Conservation (phyloP, 2,888 invertebrate genomes). For the Yponomeuta plumbellus region DNA sequence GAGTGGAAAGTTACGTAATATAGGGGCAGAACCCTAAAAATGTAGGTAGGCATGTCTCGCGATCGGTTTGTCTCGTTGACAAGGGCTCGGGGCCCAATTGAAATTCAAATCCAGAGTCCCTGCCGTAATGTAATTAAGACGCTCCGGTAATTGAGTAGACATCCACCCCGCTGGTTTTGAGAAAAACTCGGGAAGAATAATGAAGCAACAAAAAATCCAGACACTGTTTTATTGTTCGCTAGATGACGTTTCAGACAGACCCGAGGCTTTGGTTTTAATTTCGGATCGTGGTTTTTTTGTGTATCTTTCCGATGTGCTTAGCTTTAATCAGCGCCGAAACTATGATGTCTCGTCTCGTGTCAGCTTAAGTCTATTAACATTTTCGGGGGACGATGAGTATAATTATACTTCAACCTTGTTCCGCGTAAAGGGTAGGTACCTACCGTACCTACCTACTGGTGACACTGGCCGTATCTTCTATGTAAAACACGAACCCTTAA, state of each 20-base stretch:
- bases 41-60: neutral
- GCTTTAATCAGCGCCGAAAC: neutral
- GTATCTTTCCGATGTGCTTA: neutral
- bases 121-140: conserved; percentile 67
- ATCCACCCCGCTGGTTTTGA: conserved; percentile 43
- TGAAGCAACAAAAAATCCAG: conserved; percentile 18
- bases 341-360: too few species aligned
- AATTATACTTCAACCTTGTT: too few species aligned
- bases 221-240: conserved; percentile 17
- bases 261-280: neutral
- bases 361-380: too few species aligned
- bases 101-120: conserved; percentile 67
- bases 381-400: too few species aligned
- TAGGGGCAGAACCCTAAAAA: neutral
- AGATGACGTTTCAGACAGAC: conserved; percentile 4
- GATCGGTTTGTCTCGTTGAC: conserved; percentile 42
- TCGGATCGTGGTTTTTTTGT: neutral
- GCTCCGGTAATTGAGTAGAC: conserved; percentile 63
- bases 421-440: too few species aligned
- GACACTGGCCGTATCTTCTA: too few species aligned
- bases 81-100: conserved; percentile 52
- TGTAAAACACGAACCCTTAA: too few species aligned
- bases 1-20: too few species aligned
- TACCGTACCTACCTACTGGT: too few species aligned
- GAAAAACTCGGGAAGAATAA: conserved; percentile 31